Evolutionary conservation across 1,140 invertebrate species (phyloP).

Genomic region (Homarus americanus): DNA sequence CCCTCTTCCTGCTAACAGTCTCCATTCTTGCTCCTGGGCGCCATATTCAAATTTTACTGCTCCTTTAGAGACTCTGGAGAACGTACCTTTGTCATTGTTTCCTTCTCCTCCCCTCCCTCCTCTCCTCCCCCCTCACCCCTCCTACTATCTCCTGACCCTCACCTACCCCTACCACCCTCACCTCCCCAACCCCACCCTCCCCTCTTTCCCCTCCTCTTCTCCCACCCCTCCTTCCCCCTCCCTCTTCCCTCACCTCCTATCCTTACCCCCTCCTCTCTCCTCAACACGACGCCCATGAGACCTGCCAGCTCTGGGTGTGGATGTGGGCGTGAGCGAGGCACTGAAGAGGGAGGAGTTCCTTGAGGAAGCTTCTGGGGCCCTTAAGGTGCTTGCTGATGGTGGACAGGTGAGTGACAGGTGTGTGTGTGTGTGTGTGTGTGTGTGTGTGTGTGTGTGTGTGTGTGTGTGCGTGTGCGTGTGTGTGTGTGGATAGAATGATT

Average conservation of each 20-base stretch:
- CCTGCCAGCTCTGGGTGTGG: not conserved
- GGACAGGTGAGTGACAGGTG: not conserved
- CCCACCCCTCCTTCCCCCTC: too few relatives aligned
- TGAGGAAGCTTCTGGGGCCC: not conserved
- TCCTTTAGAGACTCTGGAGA: constrained; percentile 30
- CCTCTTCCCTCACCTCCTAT: too few relatives aligned
- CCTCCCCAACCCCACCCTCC: too few relatives aligned
- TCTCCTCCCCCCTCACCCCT: too few relatives aligned
- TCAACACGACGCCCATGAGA: constrained; percentile 47
- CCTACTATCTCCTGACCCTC: too few relatives aligned
- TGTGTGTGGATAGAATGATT: not conserved
- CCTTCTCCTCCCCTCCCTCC: too few relatives aligned
- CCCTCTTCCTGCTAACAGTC: constrained; percentile 40
- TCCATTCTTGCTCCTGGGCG: constrained; percentile 52
- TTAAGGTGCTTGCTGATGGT: not conserved
- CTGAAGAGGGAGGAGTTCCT: not conserved
- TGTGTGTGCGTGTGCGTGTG: not conserved
- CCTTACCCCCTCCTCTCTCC: too few relatives aligned
- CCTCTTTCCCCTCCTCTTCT: too few relatives aligned
- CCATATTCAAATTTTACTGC: constrained; percentile 63
- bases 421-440: not conserved
- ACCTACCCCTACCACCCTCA: too few relatives aligned
- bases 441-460: not conserved
- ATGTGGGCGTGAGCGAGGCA: not conserved
- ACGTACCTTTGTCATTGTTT: constrained; percentile 59